Base-by-base conservation (phyloP, 2,888 invertebrate genomes). In the Dynastes grantii region DNA sequence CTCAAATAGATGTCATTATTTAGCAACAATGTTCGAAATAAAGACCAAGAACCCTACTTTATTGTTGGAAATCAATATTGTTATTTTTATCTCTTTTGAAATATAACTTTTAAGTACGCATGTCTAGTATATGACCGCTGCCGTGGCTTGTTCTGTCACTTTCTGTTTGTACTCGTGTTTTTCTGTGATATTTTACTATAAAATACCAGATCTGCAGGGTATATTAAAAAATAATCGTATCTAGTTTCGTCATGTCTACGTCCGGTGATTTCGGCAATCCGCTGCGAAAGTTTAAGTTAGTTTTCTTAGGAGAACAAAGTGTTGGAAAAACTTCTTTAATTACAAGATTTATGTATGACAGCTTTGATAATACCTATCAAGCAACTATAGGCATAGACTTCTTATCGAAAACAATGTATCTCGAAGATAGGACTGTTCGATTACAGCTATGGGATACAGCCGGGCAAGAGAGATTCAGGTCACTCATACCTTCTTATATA, bases 361-460 rank as follows among this genome's bases (percentile, higher is more conserved):
- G 98, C 91, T 99, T 99, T 91, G 99, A 99, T 93, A 99, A 98
- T 91, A 99, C 98, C 87, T 99, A 99, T 91, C 99, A 99, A 96
- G 99, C 99, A 84, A 99, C 99, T 84, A 99, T 99, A 90, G 99
- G 99, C 86, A 99, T 99, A 90, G 99, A 99, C 91, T 99, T 99
- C 92, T 93, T 99, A 88, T 99, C 98, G 85, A 99, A 99, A 92
- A 99, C 99, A 27, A 99, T 99, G 99, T 99, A 99, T 91, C 92
- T 99, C 87, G 99, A 99, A 91, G 99, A 99, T 90, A 95, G 99
- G 90, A 99, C 99, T 81, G 98, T 98, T 83, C 92, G 99, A 87
- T 92, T 99, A 85, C 99, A 99, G 90, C 90, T 99, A 83, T 99
- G 99, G 99, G 99, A 99, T 89, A 97, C 94, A 84, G 99, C 99